phyloP scores from a whole-genome alignment of 2,797 vertebrate genomes.

The Lagocephalus sceleratus region DNA sequence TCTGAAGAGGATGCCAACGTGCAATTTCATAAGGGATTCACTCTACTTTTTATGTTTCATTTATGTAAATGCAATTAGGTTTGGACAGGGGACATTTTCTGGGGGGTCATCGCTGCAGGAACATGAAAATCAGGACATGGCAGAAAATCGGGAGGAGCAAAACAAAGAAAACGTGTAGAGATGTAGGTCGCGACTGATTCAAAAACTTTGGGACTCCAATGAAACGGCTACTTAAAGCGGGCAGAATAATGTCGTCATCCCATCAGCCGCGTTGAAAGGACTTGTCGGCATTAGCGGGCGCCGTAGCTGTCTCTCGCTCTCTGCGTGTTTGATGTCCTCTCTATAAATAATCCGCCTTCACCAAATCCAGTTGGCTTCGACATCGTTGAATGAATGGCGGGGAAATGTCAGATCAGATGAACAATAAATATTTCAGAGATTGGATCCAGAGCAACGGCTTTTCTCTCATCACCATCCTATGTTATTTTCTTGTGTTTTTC shows the following conservation, averaged over 20 bases:
- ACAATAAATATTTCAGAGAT: conserved; percentile 45
- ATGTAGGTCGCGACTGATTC: no score
- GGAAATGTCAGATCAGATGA: conserved; percentile 48
- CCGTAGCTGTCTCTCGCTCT: conserved; percentile 28
- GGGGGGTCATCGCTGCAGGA: no score
- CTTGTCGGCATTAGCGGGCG: conserved; percentile 42
- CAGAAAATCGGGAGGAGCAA: no score
- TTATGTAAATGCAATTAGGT: conserved; percentile 10
- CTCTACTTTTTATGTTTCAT: conserved; percentile 17
- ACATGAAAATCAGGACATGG: no score
- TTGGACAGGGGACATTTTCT: no score
- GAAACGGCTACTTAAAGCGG: no score
- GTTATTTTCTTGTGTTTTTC: conserved; percentile 10
- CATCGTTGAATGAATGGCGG: conserved; percentile 34
- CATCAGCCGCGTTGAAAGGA: conserved; percentile 44
- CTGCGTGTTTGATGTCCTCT: conserved; percentile 42
- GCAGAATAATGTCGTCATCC: conserved; percentile 17
- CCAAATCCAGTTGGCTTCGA: conserved; percentile 48
- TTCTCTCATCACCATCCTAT: conserved; percentile 1
- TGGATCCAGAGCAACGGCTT: conserved; percentile 6
- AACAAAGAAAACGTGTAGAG: no score
- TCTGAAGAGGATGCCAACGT: conserved; percentile 25
- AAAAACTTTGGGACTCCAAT: no score
- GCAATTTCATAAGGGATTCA: neutral
- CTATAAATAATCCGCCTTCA: conserved; percentile 39